Percentiles rank a stretch among this genome's conserved stretches.
These are phyloP conservation scores for Oncorhynchus tshawytscha DNA, from an alignment of 2,113 vertebrate genomes.

Conservation along the genomic window DNA sequence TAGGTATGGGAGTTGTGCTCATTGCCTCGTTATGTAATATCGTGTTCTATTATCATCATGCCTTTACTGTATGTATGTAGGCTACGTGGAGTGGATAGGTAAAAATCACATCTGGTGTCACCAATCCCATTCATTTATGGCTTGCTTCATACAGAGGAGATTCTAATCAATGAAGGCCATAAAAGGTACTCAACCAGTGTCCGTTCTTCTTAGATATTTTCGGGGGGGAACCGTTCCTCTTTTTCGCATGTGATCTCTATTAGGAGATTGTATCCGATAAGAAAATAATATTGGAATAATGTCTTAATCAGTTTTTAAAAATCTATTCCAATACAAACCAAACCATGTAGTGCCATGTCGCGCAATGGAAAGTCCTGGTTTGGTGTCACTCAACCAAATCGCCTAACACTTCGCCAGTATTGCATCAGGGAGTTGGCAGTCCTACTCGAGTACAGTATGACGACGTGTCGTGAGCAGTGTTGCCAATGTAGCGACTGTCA, in stretches of 20 bases:
- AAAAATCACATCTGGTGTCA: too few species aligned
- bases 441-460: conserved; percentile 43
- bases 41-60: too few species aligned
- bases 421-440: conserved; percentile 59
- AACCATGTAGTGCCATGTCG: neutral
- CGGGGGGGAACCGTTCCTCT: too few species aligned
- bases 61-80: too few species aligned
- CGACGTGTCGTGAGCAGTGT: conserved; percentile 60
- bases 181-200: neutral
- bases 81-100: too few species aligned
- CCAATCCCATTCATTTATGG: too few species aligned
- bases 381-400: neutral
- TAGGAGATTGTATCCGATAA: neutral
- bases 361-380: neutral
- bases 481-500: too few species aligned
- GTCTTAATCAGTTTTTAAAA: neutral
- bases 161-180: too few species aligned
- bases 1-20: too few species aligned
- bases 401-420: conserved; percentile 50
- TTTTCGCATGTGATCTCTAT: too few species aligned
- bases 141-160: neutral
- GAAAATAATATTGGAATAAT: neutral
- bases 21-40: too few species aligned
- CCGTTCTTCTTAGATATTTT: neutral
- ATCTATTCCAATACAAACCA: neutral